Base-by-base conservation (phyloP, 30 jellyfish, hydroid and myxozoan genomes). In the Phacellophora camtschatica region DNA sequence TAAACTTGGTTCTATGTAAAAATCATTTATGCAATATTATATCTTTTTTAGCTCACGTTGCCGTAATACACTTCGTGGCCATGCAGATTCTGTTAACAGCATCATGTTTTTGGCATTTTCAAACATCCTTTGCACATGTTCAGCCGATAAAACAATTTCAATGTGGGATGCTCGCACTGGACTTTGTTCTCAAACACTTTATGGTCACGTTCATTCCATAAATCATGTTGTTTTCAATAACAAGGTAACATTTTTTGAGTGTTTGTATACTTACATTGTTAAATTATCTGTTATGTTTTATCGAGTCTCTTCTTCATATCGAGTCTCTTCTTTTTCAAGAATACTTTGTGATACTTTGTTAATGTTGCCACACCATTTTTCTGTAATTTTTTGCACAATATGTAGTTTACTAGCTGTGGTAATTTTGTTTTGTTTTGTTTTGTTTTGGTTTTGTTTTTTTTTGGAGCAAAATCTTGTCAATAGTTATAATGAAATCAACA, bases 161-260 rank as follows among this genome's bases (percentile, higher is more conserved):
- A 63, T 92, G 24, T 92, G 98, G 98, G 98, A 92, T 81, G 95
- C 95, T 30, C 80, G 98, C 37, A 92, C 98, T 18, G 96, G 95
- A 16, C 88, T 92, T 46, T 86, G 96, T 73, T 95, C 92, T 18
- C 95, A 84, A 49, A 92, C 98, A 25, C 88, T 92, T 19, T 77
- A 92, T 78, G 98, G 96, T 22, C 98, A 92, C 77, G 69, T 84
- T 23, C 91, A 92, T 58, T 82, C 98, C 1, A 80, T 92, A 2
- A 92, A 92, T 33, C 92, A 85, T 56, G 95, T 67, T 27, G 32
- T 90, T 9, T 92, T 92, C 68, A 92, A 92, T 46, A 34, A 77
- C 63, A 95, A 92, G 93, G 98, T 90, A 49, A 82, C 73, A 5
- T 3, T 48, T n/a, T 71, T 10, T 22, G 23, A n/a, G 16, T 33